Conservation (phyloP, 2,888 invertebrate genomes). For the Coleophora flavipennella region DNA sequence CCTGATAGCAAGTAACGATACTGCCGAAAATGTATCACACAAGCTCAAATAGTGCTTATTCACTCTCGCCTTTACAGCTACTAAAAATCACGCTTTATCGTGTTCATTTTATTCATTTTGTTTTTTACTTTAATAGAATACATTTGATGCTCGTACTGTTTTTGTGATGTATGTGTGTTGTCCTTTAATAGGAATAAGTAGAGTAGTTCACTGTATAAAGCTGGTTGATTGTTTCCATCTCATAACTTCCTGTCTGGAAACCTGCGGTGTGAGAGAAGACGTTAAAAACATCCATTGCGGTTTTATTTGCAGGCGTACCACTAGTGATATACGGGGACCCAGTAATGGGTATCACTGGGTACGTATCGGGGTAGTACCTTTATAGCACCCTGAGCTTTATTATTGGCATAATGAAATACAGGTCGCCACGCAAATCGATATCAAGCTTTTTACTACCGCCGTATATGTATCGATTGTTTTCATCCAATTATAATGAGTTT, state of each 20-base stretch:
- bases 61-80: too few relatives aligned
- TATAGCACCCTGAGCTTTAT: too few relatives aligned
- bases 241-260: slow-evolving; percentile 12
- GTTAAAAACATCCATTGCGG: slow-evolving; percentile 5
- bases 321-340: background rate
- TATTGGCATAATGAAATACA: too few relatives aligned
- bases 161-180: slow-evolving; percentile 6
- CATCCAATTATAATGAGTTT: too few relatives aligned
- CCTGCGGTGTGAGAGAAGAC: slow-evolving; percentile 6
- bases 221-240: slow-evolving; percentile 9
- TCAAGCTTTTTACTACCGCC: too few relatives aligned
- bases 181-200: slow-evolving; percentile 9
- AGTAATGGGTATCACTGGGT: background rate
- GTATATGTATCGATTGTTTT: too few relatives aligned
- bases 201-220: slow-evolving; percentile 6
- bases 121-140: background rate
- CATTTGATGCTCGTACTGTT: background rate
- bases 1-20: too few relatives aligned
- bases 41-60: too few relatives aligned
- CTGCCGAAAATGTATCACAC: too few relatives aligned
- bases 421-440: too few relatives aligned
- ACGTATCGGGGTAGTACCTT: too few relatives aligned
- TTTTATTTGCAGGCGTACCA: background rate
- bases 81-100: too few relatives aligned
- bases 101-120: slow-evolving; percentile 13